Percentiles rank a stretch among this genome's conserved stretches.
Evolutionary conservation across 2,888 invertebrate genomes (phyloP).

Genomic region (Tricholauxania praeusta): DNA sequence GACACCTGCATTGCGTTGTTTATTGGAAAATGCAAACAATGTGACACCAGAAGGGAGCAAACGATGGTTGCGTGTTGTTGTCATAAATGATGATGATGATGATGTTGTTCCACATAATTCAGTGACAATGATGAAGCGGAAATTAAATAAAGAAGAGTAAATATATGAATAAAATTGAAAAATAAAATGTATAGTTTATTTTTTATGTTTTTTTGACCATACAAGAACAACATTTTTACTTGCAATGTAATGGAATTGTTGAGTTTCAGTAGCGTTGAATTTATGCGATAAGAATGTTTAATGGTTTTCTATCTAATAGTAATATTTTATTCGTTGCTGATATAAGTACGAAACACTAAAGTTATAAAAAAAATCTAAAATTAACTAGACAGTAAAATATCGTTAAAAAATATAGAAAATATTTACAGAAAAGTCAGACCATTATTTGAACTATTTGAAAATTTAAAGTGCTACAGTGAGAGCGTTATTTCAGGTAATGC

Average conservation of each 20-base stretch:
- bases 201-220: neutral
- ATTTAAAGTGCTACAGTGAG: too few relatives aligned
- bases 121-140: slow-evolving; percentile 57
- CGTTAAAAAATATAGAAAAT: too few relatives aligned
- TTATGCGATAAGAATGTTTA: slow-evolving; percentile 17
- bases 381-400: too few relatives aligned
- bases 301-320: slow-evolving; percentile 23
- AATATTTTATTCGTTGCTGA: neutral
- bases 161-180: neutral
- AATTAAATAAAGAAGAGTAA: slow-evolving; percentile 50
- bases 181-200: slow-evolving; percentile 28
- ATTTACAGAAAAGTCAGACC: too few relatives aligned
- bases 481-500: too few relatives aligned
- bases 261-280: neutral
- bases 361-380: too few relatives aligned
- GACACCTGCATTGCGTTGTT: slow-evolving; percentile 77
- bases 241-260: too few relatives aligned
- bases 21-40: slow-evolving; percentile 14
- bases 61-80: slow-evolving; percentile 41
- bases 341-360: too few relatives aligned
- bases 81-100: slow-evolving; percentile 37
- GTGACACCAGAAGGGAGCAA: slow-evolving; percentile 19
- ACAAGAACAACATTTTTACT: too few relatives aligned
- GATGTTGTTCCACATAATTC: slow-evolving; percentile 43
- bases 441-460: too few relatives aligned